Percentiles rank a stretch among this genome's conserved stretches.
phyloP scores from a whole-genome alignment of 2,797 vertebrate species.

The Enteromius mattozi region DNA sequence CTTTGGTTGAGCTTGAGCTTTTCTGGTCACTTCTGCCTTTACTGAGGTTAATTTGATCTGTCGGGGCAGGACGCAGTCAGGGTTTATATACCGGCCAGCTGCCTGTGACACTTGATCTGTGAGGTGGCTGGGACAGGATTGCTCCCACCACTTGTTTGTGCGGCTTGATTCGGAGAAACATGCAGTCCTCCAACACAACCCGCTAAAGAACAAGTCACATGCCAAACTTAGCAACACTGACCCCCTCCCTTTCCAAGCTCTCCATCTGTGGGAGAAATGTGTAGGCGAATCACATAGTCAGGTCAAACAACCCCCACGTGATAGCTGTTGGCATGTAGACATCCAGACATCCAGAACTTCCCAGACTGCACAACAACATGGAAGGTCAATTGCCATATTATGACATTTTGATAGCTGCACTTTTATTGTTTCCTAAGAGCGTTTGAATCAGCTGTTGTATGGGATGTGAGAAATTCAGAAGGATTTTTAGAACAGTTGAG shows the following conservation, averaged over 20 bases:
- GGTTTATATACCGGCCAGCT: slow-evolving; percentile 63
- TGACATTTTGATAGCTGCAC: not conserved
- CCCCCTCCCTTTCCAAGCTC: slow-evolving; percentile 10
- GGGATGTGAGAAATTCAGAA: not conserved
- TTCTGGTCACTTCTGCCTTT: slow-evolving; percentile 32
- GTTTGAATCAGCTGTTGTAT: not conserved
- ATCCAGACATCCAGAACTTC: slow-evolving; percentile 37
- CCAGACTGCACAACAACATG: slow-evolving; percentile 51
- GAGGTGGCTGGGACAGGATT: slow-evolving; percentile 48
- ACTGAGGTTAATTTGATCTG: slow-evolving; percentile 61
- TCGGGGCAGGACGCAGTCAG: not conserved
- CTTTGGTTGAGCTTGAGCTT: not conserved
- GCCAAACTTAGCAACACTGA: slow-evolving; percentile 62
- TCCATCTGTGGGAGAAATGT: slow-evolving; percentile 50
- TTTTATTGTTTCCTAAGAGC: not conserved
- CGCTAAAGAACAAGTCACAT: slow-evolving; percentile 59
- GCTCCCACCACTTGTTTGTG: slow-evolving; percentile 65
- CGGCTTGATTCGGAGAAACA: slow-evolving; percentile 65
- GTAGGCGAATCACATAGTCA: slow-evolving; percentile 42
- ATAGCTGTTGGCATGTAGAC: slow-evolving; percentile 36
- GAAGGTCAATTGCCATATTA: slow-evolving; percentile 26
- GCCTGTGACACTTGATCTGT: slow-evolving; percentile 50
- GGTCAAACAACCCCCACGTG: slow-evolving; percentile 60
- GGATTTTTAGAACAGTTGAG: slow-evolving; percentile 1
- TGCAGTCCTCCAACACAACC: slow-evolving; percentile 52